Base-by-base conservation (phyloP, 1,140 invertebrate species). In the Steinernema khuongi region DNA sequence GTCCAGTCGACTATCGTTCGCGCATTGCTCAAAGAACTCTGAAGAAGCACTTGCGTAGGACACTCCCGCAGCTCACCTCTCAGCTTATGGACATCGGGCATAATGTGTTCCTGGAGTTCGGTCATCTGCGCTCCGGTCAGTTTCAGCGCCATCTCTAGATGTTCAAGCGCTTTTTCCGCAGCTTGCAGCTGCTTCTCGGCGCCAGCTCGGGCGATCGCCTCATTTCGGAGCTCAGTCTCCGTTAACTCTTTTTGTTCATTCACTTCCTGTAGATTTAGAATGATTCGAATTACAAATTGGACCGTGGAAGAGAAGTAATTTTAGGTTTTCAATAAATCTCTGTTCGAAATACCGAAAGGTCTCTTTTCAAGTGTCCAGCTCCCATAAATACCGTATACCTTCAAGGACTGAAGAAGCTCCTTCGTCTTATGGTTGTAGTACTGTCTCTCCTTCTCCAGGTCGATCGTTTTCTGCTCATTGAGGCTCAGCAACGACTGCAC, bases 21-120 rank as follows among this genome's bases (percentile, higher is more conserved):
- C 86, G 14, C 86, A 79, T 68, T 85, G 81, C 71, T 87, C 86
- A 81, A 87, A 87, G 78, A 86, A 87, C 71, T 81, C 86, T 87
- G 76, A 44, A 84, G 76, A 69, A 1, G 30, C 14, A 43, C 2
- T 75, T 68, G 22, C 67, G 19, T 74, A 0, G 31, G 50, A 67
- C n/a, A 31, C 69, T 76, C 41, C 36, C 14, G 28, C 30, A 1
- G 1, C n/a, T 19, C 50, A 79, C 78, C 77, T 72, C 77, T 77
- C 18, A 79, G 66, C 66, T 79, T 79, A 31, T 79, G 78, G n/a
- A 79, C 78, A 74, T 79, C 78, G 0, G 78, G 78, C 78, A 80
- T 80, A 43, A 79, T 80, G 33, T 80, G 79, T 66, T 80, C 79
- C 67, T 80, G 78, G 1, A 80, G 33, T 44, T 80, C 79, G 1